These are phyloP conservation scores for Peromyscus californicus DNA, from an alignment of 2,113 vertebrate genomes.

Conservation along the genomic window DNA sequence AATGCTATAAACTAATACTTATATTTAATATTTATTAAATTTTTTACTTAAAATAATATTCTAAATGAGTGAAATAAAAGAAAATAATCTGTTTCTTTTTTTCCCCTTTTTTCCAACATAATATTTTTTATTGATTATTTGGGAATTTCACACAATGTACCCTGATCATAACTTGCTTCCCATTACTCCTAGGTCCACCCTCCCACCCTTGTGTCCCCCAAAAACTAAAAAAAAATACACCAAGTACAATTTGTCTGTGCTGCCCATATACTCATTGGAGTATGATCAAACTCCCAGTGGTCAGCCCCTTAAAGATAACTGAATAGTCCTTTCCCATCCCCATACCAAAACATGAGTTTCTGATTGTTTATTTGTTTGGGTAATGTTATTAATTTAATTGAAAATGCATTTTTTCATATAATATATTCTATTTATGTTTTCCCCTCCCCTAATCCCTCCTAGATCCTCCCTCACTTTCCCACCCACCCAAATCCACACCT, in stretches of 20 bases:
- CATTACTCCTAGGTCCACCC: not conserved
- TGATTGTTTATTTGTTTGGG: not conserved
- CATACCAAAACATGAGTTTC: not conserved
- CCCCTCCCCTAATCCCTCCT: not conserved
- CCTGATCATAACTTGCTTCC: not conserved
- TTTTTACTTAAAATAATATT: not conserved
- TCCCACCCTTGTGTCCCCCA: not conserved
- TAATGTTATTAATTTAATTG: not conserved
- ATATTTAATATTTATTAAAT: not conserved
- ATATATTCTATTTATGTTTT: not conserved
- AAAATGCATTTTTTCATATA: not conserved
- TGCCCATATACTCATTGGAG: not conserved
- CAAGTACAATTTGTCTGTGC: not conserved
- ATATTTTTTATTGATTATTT: not conserved
- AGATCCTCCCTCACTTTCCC: not conserved
- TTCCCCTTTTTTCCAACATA: not conserved
- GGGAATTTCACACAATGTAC: not conserved
- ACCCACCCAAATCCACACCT: not conserved
- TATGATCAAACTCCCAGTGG: not conserved
- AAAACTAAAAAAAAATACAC: not conserved
- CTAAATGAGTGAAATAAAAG: not conserved
- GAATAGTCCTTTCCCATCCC: not conserved
- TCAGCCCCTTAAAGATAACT: not conserved
- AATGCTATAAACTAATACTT: not conserved
- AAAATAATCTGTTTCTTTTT: not conserved